Evolutionary conservation across 2,888 invertebrate species (phyloP).

Genomic region (Prenolepis imparis): DNA sequence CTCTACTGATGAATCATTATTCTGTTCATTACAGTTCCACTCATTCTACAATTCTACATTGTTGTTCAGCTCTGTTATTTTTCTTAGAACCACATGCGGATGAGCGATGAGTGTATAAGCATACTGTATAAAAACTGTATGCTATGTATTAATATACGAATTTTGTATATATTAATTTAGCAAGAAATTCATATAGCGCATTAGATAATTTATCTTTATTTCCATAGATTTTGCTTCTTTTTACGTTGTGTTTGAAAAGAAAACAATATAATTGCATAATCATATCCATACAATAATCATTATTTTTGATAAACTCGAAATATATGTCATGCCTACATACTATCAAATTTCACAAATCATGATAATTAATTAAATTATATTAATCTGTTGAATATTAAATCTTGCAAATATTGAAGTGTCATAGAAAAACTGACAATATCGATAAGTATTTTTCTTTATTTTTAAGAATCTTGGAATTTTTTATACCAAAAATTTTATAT

Average conservation of each 20-base stretch:
- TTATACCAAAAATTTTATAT: neutral
- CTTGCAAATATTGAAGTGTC: neutral
- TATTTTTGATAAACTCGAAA: neutral
- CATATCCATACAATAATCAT: neutral
- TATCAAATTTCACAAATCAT: neutral
- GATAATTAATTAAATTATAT: neutral
- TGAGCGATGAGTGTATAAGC: neutral
- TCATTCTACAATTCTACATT: neutral
- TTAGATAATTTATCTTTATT: neutral
- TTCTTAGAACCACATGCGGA: neutral
- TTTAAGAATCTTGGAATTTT: neutral
- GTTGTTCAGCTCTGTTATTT: neutral
- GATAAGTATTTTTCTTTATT: neutral
- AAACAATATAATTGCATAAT: neutral
- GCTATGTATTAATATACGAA: neutral
- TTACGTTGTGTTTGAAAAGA: neutral
- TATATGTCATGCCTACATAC: neutral
- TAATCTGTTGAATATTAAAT: neutral
- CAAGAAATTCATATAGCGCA: neutral
- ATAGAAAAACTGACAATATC: neutral
- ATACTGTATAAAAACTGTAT: neutral
- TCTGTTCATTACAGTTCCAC: neutral
- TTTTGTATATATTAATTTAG: neutral
- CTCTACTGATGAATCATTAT: neutral
- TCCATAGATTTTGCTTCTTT: neutral